Evolutionary conservation across 92 coral and sea anemone species (phyloP).

Genomic region (Palythoa grandis): DNA sequence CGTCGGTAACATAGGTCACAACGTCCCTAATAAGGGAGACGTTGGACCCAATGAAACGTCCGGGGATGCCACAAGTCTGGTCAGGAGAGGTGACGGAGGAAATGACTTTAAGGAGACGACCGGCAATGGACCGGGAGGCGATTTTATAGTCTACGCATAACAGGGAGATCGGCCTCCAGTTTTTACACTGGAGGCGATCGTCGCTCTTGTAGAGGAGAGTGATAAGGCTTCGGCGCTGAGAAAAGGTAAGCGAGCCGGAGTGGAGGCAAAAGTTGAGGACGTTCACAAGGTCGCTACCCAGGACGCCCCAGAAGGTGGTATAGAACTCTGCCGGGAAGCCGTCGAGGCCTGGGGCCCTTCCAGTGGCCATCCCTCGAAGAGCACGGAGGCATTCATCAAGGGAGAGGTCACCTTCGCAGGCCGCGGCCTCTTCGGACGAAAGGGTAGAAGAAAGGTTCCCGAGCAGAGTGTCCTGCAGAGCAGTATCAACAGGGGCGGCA

Average conservation of each 20-base stretch:
- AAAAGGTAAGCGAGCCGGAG: neutral
- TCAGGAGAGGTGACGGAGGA: neutral
- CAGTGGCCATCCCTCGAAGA: conserved; percentile 29
- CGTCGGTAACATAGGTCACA: neutral
- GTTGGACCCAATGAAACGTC: neutral
- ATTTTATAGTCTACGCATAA: neutral
- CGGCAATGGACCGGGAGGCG: neutral
- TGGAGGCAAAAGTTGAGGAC: conserved; percentile 25
- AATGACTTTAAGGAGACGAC: neutral
- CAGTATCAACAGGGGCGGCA: neutral
- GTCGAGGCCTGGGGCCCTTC: conserved; percentile 45
- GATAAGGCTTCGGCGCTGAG: neutral
- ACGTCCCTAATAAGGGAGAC: neutral
- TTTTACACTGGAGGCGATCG: neutral
- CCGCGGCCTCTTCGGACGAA: conserved; percentile 12
- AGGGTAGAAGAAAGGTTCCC: neutral
- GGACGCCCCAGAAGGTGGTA: conserved; percentile 24
- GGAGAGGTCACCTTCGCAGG: conserved; percentile 44
- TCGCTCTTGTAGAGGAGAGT: neutral
- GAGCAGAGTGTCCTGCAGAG: neutral
- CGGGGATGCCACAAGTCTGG: neutral
- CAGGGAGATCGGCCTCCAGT: neutral
- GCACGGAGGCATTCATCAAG: conserved; percentile 33
- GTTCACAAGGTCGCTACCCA: conserved; percentile 21
- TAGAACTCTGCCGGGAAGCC: conserved; percentile 56